A percentile compares a stretch with the other conserved stretches of the same genome.
Evolutionary conservation across 2,113 vertebrate genomes (phyloP).

Genomic region (Acinonyx jubatus): DNA sequence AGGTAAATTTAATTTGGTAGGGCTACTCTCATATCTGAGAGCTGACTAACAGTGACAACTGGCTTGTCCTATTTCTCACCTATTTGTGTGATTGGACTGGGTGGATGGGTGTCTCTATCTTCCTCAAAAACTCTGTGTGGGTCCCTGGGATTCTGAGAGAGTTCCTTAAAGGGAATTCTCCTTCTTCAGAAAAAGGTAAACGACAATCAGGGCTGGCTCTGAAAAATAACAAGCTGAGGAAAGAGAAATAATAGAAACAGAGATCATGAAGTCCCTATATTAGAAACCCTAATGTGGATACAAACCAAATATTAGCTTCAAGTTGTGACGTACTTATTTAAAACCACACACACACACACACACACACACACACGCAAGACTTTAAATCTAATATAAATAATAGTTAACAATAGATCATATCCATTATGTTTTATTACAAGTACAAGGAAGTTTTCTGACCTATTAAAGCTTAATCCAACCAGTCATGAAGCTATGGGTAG

Average conservation of each 20-base stretch:
- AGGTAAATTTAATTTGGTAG: slow-evolving; percentile 12
- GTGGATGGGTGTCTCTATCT: neutral
- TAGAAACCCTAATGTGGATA: neutral
- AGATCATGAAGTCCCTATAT: neutral
- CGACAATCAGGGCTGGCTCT: neutral
- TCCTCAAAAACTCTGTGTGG: neutral
- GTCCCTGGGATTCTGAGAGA: neutral
- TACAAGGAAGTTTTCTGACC: slow-evolving; percentile 10
- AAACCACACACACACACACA: neutral
- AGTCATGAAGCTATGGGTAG: neutral
- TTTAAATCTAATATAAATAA: neutral
- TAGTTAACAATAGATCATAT: neutral
- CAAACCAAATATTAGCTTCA: neutral
- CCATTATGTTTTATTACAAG: neutral
- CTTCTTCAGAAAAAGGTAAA: neutral
- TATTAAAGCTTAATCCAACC: neutral
- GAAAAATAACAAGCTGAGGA: neutral
- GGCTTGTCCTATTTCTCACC: neutral
- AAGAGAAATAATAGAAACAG: neutral
- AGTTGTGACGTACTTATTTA: neutral
- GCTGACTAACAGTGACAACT: neutral
- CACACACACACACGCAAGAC: neutral
- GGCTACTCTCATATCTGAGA: neutral
- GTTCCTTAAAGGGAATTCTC: neutral
- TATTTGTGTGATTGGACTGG: neutral